Evolutionary conservation across 2,888 invertebrate species (phyloP).

Genomic region (Melikaiella ostensackeni): DNA sequence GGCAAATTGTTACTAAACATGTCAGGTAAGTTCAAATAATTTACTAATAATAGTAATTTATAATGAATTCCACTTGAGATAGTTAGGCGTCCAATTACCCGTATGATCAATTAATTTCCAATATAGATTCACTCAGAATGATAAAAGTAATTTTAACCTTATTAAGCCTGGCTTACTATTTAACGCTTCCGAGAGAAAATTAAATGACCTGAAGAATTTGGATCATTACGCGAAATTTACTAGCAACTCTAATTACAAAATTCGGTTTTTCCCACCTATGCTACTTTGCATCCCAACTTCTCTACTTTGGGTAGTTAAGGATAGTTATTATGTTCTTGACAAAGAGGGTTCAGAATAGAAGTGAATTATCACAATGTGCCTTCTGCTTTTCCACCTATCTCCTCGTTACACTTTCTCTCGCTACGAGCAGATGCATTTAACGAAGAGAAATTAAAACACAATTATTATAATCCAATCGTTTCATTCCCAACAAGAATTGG

Average conservation of each 20-base stretch:
- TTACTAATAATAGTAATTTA: constrained; percentile 2
- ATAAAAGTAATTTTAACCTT: constrained; percentile 7
- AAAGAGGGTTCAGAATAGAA: neutral
- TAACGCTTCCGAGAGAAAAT: neutral
- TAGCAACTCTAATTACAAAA: neutral
- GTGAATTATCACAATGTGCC: neutral
- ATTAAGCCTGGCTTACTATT: neutral
- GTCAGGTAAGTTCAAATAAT: constrained; percentile 80
- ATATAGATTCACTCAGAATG: neutral
- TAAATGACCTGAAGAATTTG: constrained; percentile 8
- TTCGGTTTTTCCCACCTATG: neutral
- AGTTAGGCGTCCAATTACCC: neutral
- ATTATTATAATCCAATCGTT: neutral
- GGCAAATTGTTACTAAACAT: constrained; percentile 89
- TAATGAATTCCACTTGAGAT: neutral
- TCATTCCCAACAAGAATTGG: neutral
- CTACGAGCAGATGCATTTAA: neutral
- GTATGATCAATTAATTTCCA: neutral
- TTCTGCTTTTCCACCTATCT: neutral
- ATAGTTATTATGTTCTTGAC: neutral
- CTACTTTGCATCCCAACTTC: neutral
- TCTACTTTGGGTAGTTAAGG: neutral
- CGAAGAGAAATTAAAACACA: neutral
- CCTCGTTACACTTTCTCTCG: neutral
- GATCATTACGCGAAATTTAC: constrained; percentile 5